Evolutionary conservation across 2,113 vertebrate genomes (phyloP).

Genomic region (Charina bottae): DNA sequence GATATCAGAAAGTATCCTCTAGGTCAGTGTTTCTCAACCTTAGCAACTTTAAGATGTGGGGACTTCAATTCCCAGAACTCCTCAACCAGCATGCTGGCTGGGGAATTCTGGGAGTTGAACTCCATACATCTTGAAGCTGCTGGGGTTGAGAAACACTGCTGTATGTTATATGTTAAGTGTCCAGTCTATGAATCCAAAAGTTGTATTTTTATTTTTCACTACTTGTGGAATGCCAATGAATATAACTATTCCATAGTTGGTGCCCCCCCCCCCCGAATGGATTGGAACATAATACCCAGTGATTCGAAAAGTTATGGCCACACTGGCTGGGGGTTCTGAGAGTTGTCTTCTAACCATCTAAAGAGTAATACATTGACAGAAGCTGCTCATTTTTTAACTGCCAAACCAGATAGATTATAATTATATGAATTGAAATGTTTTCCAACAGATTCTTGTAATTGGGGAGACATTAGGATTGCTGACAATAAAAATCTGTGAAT

Average conservation of each 20-base stretch:
- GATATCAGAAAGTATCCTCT: background rate
- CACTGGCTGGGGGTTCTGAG: background rate
- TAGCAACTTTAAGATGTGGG: background rate
- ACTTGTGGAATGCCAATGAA: background rate
- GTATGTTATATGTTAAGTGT: background rate
- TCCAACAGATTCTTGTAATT: background rate
- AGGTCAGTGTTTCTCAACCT: background rate
- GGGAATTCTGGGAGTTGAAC: background rate
- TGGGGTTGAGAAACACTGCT: background rate
- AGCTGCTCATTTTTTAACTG: background rate
- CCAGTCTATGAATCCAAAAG: background rate
- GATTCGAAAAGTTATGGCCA: background rate
- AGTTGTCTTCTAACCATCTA: background rate
- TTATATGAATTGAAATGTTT: background rate
- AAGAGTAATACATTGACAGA: background rate
- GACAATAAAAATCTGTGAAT: background rate
- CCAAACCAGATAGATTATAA: background rate
- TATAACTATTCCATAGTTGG: background rate
- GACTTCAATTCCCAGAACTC: background rate
- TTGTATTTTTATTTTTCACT: background rate
- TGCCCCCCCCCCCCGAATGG: background rate
- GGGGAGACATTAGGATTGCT: background rate
- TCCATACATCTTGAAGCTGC: background rate
- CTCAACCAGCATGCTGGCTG: background rate
- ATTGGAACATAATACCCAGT: background rate